Percentiles rank a stretch among this genome's conserved stretches.
Evolutionary conservation across 2,797 vertebrate species (phyloP).

Genomic region (Craterocephalus amniculus): DNA sequence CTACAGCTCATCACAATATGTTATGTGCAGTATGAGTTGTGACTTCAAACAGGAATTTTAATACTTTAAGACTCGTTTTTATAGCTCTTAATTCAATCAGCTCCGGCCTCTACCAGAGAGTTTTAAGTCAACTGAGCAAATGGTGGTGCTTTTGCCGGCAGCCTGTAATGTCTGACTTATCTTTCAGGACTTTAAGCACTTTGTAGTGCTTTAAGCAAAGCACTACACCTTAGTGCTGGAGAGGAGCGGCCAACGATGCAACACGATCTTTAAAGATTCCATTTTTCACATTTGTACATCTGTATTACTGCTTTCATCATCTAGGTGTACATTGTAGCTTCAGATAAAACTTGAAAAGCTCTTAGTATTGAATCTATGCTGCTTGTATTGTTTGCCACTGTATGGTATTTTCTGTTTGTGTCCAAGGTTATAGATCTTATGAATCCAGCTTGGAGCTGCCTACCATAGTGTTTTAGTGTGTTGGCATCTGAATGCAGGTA

Average conservation of each 20-base stretch:
- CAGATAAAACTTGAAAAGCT: not conserved
- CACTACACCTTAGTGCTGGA: conserved; percentile 31
- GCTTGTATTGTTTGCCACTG: not conserved
- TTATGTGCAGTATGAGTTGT: conserved; percentile 73
- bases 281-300: conserved; percentile 27
- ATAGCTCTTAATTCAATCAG: conserved; percentile 75
- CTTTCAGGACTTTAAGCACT: no score
- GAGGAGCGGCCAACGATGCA: conserved; percentile 29
- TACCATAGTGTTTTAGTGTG: conserved; percentile 25
- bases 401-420: conserved; percentile 14
- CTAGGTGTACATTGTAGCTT: no score
- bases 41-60: conserved; percentile 76
- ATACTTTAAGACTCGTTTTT: conserved; percentile 70
- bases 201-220: conserved; percentile 65
- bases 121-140: conserved; percentile 63
- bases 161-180: conserved; percentile 46
- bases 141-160: conserved; percentile 40
- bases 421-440: conserved; percentile 47
- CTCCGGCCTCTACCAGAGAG: conserved; percentile 46
- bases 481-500: conserved; percentile 25
- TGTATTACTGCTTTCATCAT: not conserved
- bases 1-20: conserved; percentile 69
- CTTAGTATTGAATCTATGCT: not conserved
- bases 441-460: conserved; percentile 36
- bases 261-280: conserved; percentile 52